phyloP scores from a whole-genome alignment of 2,888 invertebrate genomes.

The Patella ulyssiponensis region DNA sequence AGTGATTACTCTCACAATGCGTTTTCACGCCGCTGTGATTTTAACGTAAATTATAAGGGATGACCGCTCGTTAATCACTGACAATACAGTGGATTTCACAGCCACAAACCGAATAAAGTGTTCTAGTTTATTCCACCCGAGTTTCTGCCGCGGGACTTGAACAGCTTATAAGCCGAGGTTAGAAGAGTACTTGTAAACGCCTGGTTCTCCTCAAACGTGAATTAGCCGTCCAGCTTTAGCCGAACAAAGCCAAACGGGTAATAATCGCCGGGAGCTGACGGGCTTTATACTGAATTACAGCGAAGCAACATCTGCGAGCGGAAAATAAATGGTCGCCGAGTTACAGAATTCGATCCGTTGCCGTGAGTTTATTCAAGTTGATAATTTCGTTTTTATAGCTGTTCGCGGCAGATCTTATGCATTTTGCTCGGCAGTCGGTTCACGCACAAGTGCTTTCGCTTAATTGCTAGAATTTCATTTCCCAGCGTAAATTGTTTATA shows the following conservation, averaged over 20 bases:
- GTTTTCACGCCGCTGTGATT: too few relatives aligned
- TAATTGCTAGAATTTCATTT: slow-evolving; percentile 13
- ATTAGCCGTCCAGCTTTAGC: neutral
- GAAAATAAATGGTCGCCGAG: slow-evolving; percentile 3
- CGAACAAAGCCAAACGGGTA: slow-evolving; percentile 2
- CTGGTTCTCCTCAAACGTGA: slow-evolving; percentile 5
- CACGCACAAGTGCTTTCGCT: slow-evolving; percentile 12
- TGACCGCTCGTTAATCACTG: too few relatives aligned
- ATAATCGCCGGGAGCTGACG: neutral
- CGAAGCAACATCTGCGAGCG: slow-evolving; percentile 9
- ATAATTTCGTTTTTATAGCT: slow-evolving; percentile 13
- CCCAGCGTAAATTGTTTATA: slow-evolving; percentile 12
- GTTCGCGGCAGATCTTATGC: slow-evolving; percentile 5
- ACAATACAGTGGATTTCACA: too few relatives aligned
- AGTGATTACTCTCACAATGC: too few relatives aligned
- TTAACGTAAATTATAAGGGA: too few relatives aligned
- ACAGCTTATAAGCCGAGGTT: neutral
- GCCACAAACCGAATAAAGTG: too few relatives aligned
- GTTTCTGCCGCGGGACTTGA: neutral
- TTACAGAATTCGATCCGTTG: slow-evolving; percentile 7
- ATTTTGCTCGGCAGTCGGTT: slow-evolving; percentile 3
- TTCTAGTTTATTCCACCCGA: too few relatives aligned
- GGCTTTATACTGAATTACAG: neutral
- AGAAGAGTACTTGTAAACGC: neutral
- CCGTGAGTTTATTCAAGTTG: slow-evolving; percentile 7